These are phyloP conservation scores for Pimephales promelas DNA, from an alignment of 2,113 vertebrate species.

Conservation along the genomic window DNA sequence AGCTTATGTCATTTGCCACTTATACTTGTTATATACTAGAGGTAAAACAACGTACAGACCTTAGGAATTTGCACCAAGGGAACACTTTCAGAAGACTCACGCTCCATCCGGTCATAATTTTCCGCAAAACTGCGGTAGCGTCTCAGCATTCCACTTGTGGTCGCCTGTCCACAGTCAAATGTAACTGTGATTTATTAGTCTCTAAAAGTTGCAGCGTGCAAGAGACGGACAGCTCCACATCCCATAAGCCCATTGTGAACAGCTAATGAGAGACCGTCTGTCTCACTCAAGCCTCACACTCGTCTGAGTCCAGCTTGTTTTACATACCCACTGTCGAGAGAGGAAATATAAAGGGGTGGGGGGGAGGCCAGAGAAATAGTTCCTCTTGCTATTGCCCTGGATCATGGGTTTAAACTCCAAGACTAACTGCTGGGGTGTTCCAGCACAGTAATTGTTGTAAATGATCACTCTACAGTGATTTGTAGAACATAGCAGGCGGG, in stretches of 20 bases:
- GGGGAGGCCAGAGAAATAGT: conserved; percentile 52
- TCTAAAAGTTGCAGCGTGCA: not conserved
- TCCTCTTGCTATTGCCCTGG: conserved; percentile 71
- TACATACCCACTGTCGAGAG: conserved; percentile 70
- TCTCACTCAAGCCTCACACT: conserved; percentile 63
- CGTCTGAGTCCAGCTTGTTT: conserved; percentile 72
- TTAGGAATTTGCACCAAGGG: conserved; percentile 57
- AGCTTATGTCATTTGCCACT: not conserved
- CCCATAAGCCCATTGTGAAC: conserved; percentile 40
- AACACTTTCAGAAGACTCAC: conserved; percentile 20
- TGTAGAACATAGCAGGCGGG: too few species aligned
- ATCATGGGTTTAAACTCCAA: conserved; percentile 69
- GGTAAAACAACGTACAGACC: conserved; percentile 65
- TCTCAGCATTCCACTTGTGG: not conserved
- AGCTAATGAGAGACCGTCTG: conserved; percentile 39
- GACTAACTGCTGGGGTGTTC: conserved; percentile 64
- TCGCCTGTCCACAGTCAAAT: not conserved
- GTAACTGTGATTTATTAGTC: not conserved
- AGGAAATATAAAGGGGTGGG: conserved; percentile 59
- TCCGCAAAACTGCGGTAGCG: not conserved
- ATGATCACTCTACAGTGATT: not conserved
- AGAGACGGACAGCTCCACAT: conserved; percentile 34
- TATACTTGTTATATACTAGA: not conserved
- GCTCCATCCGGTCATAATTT: conserved; percentile 63
- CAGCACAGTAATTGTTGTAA: conserved; percentile 54